These are phyloP conservation scores for Scarus forsteni DNA, from an alignment of 2,797 vertebrate species.

Conservation along the genomic window DNA sequence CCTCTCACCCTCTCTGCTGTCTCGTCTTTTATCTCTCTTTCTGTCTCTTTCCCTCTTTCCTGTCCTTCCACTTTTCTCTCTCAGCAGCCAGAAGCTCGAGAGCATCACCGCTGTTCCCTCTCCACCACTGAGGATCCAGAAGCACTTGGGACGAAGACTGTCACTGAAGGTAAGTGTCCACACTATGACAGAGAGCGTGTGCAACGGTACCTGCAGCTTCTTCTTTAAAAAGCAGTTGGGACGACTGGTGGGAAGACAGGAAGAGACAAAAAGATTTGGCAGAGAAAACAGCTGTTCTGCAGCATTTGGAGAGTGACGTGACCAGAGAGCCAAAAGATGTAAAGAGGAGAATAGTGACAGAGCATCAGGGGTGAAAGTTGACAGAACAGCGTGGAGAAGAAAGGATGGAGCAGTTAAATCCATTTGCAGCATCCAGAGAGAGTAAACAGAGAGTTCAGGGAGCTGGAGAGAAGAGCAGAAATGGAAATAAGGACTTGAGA, in stretches of 20 bases:
- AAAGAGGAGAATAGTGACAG: conserved; percentile 12
- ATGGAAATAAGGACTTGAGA: not conserved
- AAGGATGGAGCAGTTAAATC: conserved; percentile 26
- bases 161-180: conserved; percentile 65
- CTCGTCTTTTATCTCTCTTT: conserved; percentile 43
- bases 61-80: conserved; percentile 57
- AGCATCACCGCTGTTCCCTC: conserved; percentile 52
- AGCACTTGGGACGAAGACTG: conserved; percentile 68
- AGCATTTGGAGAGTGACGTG: conserved; percentile 35
- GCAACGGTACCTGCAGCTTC: conserved; percentile 8
- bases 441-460: conserved; percentile 44
- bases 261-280: conserved; percentile 15
- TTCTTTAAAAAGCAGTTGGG: conserved; percentile 27
- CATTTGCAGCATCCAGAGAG: conserved; percentile 36
- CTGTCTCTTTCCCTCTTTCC: conserved; percentile 46
- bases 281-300: conserved; percentile 32
- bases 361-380: conserved; percentile 10
- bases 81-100: conserved; percentile 64
- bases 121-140: conserved; percentile 66
- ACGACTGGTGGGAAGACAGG: conserved; percentile 9
- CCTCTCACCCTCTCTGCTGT: conserved; percentile 43
- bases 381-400: conserved; percentile 4
- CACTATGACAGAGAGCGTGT: not conserved
- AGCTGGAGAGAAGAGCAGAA: conserved; percentile 19
- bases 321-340: conserved; percentile 16